Evolutionary conservation across 2,797 vertebrate genomes (phyloP), one percentile per base, ranked within the genome.

Genomic region (Argyrosomus regius): DNA sequence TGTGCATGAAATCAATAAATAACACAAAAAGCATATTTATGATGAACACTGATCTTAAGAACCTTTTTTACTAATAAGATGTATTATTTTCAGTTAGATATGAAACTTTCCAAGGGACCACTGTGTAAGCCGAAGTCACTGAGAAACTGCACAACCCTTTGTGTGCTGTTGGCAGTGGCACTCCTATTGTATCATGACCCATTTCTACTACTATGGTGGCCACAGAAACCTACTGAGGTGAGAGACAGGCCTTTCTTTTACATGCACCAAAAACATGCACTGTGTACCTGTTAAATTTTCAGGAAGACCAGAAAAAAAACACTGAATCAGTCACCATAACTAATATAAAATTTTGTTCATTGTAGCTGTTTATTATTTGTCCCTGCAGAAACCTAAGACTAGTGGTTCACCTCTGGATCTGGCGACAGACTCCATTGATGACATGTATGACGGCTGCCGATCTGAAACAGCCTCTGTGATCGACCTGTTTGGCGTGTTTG

Each of bases 391-490:
- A 35, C 43, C 26, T 3, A 9, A 20, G 4, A 18, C 6, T 9
- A 13, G 4, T 2, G 17, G 3, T 56, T 62, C 56, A 14, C 77
- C 75, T 52, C 71, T 90, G 83, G 83, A 90, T 5, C 83, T 89
- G 88, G 85, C 78, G 0, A 35, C 78, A 10, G 81, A 88, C 9
- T 87, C 83, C 60, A 74, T 89, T 5, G 90, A 91, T 5, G 90
- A 92, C 82, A 90, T 89, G 89, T 90, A 64, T 11, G 75, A 78
- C 0, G 86, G 91, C 2, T 92, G 90, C 61, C 48, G 68, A 4
- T 16, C 82, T 5, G 48, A 77, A 65, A 50, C 60, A 0, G 77
- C 78, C 28, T 45, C 78, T 13, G 2, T 50, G 49, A 80, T 88
- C 1, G 39, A 90, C 75, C 11, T 59, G 67, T 78, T 86, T 14